These are phyloP conservation scores for Carlito syrichta DNA, from an alignment of 2,113 vertebrate genomes.

Conservation along the genomic window DNA sequence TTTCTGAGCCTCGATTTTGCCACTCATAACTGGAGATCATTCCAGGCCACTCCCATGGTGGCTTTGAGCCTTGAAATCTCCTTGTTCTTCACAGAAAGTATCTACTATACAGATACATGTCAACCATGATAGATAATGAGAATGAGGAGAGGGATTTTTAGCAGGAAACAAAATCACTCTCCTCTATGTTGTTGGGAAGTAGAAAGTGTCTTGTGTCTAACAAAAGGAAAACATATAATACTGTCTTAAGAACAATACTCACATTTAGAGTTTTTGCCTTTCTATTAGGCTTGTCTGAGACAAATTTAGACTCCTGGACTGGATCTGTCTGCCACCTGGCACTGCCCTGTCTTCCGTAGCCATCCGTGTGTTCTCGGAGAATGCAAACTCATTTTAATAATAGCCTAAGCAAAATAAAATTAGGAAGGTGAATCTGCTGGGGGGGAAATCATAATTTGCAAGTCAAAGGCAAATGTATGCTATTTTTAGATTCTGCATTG, in stretches of 20 bases:
- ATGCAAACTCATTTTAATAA: conserved; percentile 40
- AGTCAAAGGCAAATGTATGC: conserved; percentile 24
- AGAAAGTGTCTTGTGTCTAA: neutral
- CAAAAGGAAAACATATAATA: neutral
- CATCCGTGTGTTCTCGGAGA: neutral
- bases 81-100: neutral
- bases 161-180: neutral
- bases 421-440: conserved; percentile 47
- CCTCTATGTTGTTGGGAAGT: neutral
- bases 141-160: neutral
- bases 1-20: neutral
- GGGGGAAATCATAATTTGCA: neutral
- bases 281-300: neutral
- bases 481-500: conserved; percentile 57
- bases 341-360: neutral
- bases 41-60: neutral
- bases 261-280: neutral
- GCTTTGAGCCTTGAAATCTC: neutral
- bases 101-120: neutral
- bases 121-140: neutral
- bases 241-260: neutral
- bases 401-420: conserved; percentile 56
- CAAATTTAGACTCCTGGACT: neutral
- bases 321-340: neutral
- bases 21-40: neutral